These are phyloP conservation scores for Stenoptilia bipunctidactyla DNA, from an alignment of 2,888 invertebrate genomes.

Conservation along the genomic window DNA sequence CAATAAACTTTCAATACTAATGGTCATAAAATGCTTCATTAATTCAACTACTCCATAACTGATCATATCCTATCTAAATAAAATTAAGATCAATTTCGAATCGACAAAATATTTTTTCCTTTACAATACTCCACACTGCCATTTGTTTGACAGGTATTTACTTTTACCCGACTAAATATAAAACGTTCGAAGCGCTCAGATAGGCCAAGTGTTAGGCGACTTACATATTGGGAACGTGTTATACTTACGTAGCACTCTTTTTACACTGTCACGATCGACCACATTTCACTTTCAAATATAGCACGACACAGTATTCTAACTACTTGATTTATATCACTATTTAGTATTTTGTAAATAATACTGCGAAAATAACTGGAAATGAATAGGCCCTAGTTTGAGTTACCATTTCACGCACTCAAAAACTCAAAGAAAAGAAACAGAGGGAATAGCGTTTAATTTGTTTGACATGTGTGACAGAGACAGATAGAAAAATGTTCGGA, in stretches of 20 bases:
- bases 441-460: constrained; percentile 25
- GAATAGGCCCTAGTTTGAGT: constrained; percentile 32
- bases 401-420: constrained; percentile 38
- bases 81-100: neutral
- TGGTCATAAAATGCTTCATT: neutral
- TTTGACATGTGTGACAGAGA: constrained; percentile 15
- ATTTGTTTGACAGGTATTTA: constrained; percentile 28
- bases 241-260: constrained; percentile 64
- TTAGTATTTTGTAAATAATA: constrained; percentile 9
- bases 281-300: constrained; percentile 51
- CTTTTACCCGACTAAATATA: constrained; percentile 31
- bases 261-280: constrained; percentile 60
- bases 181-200: constrained; percentile 10
- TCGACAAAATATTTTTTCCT: neutral
- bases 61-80: neutral
- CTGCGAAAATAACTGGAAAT: constrained; percentile 23
- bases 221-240: constrained; percentile 15
- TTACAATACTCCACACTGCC: neutral
- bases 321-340: constrained; percentile 21
- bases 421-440: constrained; percentile 41
- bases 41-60: no score
- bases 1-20: neutral
- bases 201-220: neutral
- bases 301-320: constrained; percentile 31
- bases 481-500: no score